A percentile compares a stretch with the other conserved stretches of the same genome.
phyloP scores from a whole-genome alignment of 2,113 vertebrate genomes.

The Ceratotherium simum region DNA sequence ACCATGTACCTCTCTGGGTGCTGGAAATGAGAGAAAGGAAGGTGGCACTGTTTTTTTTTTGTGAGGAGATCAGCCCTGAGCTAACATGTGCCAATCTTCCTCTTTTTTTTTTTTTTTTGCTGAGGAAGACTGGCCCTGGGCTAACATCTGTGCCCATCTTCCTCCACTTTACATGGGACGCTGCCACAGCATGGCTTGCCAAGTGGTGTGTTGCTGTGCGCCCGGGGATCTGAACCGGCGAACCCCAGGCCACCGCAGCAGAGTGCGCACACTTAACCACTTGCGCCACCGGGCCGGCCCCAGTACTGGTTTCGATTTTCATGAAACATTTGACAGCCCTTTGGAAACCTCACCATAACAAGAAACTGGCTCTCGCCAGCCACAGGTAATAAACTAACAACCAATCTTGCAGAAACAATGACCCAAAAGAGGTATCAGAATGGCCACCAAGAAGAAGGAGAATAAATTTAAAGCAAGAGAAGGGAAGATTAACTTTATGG shows the following conservation, averaged over 20 bases:
- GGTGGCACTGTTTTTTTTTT: not conserved
- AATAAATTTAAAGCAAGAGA: conserved; percentile 58
- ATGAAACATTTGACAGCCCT: conserved; percentile 28
- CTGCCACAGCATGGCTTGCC: no score
- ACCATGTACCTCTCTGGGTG: not conserved
- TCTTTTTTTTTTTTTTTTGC: no score
- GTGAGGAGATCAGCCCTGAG: no score
- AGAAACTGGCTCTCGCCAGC: conserved; percentile 11
- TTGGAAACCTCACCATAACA: conserved; percentile 55
- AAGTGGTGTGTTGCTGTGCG: no score
- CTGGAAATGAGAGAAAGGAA: not conserved
- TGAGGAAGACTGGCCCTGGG: no score
- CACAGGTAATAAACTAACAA: conserved; percentile 44
- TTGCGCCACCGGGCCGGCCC: no score
- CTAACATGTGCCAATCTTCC: no score
- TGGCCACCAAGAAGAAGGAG: conserved; percentile 27
- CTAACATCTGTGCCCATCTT: no score
- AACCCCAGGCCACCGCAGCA: no score
- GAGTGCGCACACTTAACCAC: no score
- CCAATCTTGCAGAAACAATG: conserved; percentile 23
- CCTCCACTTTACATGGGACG: no score
- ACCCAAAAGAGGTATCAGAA: not conserved
- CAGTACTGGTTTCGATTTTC: conserved; percentile 32
- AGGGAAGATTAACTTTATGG: conserved; percentile 53
- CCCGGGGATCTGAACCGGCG: no score